These are phyloP conservation scores for Stenurella melanura DNA, from an alignment of 2,888 invertebrate genomes.

Conservation along the genomic window DNA sequence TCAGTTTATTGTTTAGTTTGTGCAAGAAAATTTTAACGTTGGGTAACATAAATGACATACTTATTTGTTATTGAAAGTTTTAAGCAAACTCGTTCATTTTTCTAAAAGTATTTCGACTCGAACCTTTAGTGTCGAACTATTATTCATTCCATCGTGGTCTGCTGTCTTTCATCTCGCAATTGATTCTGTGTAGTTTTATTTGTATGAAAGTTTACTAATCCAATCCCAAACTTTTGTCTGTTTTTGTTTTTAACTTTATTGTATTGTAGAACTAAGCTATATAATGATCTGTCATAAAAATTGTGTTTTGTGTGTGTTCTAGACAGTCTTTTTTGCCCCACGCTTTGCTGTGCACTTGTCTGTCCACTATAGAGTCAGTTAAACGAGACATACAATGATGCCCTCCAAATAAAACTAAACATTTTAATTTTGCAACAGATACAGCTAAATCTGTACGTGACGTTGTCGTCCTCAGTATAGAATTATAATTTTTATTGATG, in stretches of 20 bases:
- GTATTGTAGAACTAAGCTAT: conserved; percentile 15
- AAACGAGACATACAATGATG: conserved; percentile 8
- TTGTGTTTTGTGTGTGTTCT: conserved; percentile 21
- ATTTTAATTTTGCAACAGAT: conserved; percentile 11
- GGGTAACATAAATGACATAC: conserved; percentile 22
- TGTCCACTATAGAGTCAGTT: background rate
- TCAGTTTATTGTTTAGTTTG: background rate
- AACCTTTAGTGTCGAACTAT: conserved; percentile 16
- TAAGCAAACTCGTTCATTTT: conserved; percentile 16
- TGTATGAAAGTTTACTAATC: conserved; percentile 12
- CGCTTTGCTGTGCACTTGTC: background rate
- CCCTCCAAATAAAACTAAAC: conserved; percentile 9
- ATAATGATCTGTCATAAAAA: conserved; percentile 34
- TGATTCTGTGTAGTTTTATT: conserved; percentile 11
- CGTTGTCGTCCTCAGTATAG: background rate
- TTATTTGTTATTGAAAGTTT: conserved; percentile 18
- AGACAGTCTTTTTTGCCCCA: conserved; percentile 22
- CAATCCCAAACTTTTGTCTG: conserved; percentile 4
- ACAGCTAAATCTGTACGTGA: conserved; percentile 15
- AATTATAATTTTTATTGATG: conserved; percentile 16
- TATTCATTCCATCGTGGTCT: conserved; percentile 19
- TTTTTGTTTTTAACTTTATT: conserved; percentile 15
- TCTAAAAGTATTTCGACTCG: background rate
- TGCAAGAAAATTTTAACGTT: background rate
- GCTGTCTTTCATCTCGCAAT: conserved; percentile 14